Percentiles rank a stretch among this genome's conserved stretches.
Evolutionary conservation across 2,113 vertebrate species (phyloP).

Genomic region (Pomatostomus ruficeps): DNA sequence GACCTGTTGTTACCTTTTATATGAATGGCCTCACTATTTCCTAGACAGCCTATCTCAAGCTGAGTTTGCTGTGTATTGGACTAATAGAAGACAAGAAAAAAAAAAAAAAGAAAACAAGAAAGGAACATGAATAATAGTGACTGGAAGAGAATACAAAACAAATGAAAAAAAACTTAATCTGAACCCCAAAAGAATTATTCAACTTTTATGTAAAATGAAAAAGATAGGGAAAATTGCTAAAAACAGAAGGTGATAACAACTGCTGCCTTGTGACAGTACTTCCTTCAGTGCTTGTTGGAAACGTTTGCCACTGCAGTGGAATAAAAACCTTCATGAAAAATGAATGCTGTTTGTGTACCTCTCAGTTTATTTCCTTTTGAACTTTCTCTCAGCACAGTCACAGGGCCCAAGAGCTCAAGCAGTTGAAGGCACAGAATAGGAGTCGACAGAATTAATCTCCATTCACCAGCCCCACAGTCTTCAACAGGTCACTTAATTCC

Average conservation of each 20-base stretch:
- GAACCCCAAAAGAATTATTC: neutral
- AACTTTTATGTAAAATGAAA: neutral
- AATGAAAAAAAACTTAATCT: neutral
- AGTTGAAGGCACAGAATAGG: neutral
- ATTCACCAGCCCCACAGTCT: neutral
- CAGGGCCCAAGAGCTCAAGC: neutral
- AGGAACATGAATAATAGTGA: neutral
- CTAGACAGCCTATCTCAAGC: neutral
- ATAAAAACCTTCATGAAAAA: slow-evolving; percentile 40
- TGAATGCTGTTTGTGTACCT: neutral
- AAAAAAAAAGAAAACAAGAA: neutral
- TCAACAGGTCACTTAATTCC: neutral
- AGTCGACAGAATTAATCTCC: neutral
- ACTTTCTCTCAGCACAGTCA: neutral
- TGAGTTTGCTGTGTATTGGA: neutral
- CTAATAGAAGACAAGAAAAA: neutral
- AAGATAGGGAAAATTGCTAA: neutral
- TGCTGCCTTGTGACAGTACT: neutral
- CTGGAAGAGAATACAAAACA: neutral
- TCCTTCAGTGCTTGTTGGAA: neutral
- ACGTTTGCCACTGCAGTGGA: neutral
- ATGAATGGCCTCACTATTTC: neutral
- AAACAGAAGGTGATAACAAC: neutral
- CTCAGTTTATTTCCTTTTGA: slow-evolving; percentile 7
- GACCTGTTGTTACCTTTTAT: neutral